Conservation (phyloP, 1,140 invertebrate species). For the Drosophila setifemur region DNA sequence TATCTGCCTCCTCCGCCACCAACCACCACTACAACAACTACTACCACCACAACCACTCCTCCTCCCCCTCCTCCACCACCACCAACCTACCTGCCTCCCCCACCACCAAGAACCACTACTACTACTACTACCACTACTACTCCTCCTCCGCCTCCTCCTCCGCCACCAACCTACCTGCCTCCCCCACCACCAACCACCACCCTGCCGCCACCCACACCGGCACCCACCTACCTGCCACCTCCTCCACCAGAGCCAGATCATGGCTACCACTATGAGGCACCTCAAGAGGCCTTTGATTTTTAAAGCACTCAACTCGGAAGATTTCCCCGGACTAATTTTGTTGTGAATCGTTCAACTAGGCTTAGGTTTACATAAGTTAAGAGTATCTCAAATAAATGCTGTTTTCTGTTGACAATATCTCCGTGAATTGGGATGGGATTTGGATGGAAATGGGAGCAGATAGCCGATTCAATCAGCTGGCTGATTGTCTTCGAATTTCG, state of each 20-base stretch:
- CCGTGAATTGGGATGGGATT: slow-evolving; percentile 3
- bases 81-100: slow-evolving; percentile 24
- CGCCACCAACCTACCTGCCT: slow-evolving; percentile 23
- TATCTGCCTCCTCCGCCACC: slow-evolving; percentile 50
- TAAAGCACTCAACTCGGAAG: slow-evolving; percentile 30
- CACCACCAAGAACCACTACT: slow-evolving; percentile 22
- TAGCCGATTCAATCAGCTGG: slow-evolving; percentile 62
- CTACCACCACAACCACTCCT: slow-evolving; percentile 28
- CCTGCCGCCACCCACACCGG: slow-evolving; percentile 26
- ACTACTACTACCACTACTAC: slow-evolving; percentile 5
- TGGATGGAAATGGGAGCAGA: slow-evolving; percentile 10
- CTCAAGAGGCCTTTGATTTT: slow-evolving; percentile 53
- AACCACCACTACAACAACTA: slow-evolving; percentile 23
- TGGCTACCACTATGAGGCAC: slow-evolving; percentile 74
- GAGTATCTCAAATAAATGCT: slow-evolving; percentile 61
- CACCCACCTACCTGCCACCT: slow-evolving; percentile 41
- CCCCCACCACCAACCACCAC: slow-evolving; percentile 21
- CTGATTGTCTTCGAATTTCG: slow-evolving; percentile 57
- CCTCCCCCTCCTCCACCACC: slow-evolving; percentile 23
- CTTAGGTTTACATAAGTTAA: slow-evolving; percentile 49
- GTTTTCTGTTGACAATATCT: slow-evolving; percentile 51
- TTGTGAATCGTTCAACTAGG: slow-evolving; percentile 32
- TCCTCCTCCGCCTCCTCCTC: slow-evolving; percentile 10
- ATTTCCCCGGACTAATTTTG: slow-evolving; percentile 26
- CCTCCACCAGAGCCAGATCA: slow-evolving; percentile 44